A percentile compares a stretch with the other conserved stretches of the same genome.
phyloP scores from a whole-genome alignment of 2,888 invertebrate species.

The Tinea trinotella region DNA sequence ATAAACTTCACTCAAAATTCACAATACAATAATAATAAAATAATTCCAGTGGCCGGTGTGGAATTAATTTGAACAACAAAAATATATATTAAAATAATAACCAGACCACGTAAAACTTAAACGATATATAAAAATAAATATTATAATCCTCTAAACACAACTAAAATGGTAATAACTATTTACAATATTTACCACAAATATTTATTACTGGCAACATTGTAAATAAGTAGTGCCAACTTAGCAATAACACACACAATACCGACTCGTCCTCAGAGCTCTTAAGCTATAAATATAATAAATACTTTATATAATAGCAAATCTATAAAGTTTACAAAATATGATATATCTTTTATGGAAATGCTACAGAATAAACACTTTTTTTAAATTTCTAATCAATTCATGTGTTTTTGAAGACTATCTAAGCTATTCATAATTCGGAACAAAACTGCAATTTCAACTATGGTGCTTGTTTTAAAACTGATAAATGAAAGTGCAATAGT shows the following conservation, averaged over 20 bases:
- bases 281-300: constrained; percentile 56
- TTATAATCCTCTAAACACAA: background rate
- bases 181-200: too few relatives aligned
- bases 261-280: constrained; percentile 63
- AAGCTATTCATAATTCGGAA: constrained; percentile 29
- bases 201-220: background rate
- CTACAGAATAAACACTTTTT: constrained; percentile 64
- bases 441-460: constrained; percentile 17
- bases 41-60: background rate
- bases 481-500: background rate
- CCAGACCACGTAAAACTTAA: background rate
- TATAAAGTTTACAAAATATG: constrained; percentile 74
- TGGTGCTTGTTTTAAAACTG: background rate
- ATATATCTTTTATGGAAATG: constrained; percentile 69
- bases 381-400: constrained; percentile 65
- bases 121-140: background rate
- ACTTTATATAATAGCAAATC: constrained; percentile 60
- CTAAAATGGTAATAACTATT: background rate
- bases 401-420: constrained; percentile 35
- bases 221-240: background rate
- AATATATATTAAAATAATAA: too few relatives aligned
- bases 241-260: background rate
- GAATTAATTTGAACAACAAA: background rate
- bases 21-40: constrained; percentile 1
- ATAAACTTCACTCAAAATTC: constrained; percentile 5